Conservation (phyloP, 2,797 vertebrate species). For the Nasua narica region DNA sequence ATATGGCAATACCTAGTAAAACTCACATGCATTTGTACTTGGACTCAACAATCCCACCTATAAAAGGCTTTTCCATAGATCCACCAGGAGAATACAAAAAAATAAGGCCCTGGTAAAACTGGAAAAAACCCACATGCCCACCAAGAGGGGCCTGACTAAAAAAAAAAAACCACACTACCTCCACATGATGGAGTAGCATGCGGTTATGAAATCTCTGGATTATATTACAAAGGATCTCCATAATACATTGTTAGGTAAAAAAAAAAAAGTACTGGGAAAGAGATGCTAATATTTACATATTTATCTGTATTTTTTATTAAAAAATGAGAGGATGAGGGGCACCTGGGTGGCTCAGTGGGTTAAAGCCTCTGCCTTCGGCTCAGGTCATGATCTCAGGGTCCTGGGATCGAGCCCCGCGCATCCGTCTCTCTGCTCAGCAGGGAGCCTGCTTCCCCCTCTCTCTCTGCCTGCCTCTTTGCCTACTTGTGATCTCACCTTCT, state of each 20-base stretch:
- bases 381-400: no score
- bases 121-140: background rate
- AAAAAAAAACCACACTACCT: no score
- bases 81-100: background rate
- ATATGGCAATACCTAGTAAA: background rate
- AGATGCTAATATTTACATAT: background rate
- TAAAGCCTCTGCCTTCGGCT: no score
- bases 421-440: no score
- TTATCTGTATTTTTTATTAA: background rate
- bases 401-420: no score
- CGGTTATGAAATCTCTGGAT: background rate
- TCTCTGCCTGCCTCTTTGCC: no score
- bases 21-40: no score
- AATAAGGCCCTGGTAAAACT: background rate
- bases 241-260: background rate
- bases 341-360: no score
- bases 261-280: background rate
- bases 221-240: background rate
- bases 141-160: background rate
- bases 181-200: rapidly evolving
- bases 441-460: no score
- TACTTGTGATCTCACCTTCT: no score
- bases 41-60: background rate
- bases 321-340: background rate
- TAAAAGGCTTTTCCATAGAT: background rate